Evolutionary conservation across 2,888 invertebrate species (phyloP).

Genomic region (Thera britannica): DNA sequence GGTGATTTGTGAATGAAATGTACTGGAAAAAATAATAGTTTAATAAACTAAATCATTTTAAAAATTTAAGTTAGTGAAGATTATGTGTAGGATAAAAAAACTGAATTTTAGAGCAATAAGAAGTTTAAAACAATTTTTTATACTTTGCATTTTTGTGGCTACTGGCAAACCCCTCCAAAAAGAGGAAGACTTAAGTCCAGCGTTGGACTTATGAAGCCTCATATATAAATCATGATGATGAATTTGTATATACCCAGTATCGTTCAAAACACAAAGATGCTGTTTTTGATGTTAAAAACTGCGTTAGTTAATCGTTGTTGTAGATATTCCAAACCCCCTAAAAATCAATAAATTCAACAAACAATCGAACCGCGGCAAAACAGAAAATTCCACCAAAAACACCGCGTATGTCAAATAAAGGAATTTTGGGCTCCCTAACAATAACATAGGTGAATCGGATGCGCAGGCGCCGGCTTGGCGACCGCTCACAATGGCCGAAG

Average conservation of each 20-base stretch:
- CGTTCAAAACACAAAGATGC: neutral
- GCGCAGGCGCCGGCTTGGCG: slow-evolving; percentile 78
- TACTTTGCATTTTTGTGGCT: no score
- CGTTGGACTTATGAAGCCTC: no score
- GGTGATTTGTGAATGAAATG: slow-evolving; percentile 54
- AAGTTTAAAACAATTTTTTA: no score
- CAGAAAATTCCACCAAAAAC: slow-evolving; percentile 64
- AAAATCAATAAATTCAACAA: slow-evolving; percentile 20
- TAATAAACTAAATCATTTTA: no score
- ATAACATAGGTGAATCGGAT: slow-evolving; percentile 74
- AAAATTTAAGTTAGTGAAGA: no score
- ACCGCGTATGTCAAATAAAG: slow-evolving; percentile 79
- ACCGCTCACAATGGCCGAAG: slow-evolving; percentile 56
- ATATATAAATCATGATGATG: no score
- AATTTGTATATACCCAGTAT: neutral
- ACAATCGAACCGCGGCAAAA: slow-evolving; percentile 58
- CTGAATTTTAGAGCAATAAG: no score
- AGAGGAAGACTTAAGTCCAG: no score
- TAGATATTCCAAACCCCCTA: neutral
- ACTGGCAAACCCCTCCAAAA: no score
- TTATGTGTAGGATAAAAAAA: no score
- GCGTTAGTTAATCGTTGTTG: slow-evolving; percentile 3
- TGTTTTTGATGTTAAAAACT: neutral
- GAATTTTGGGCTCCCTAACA: slow-evolving; percentile 72
- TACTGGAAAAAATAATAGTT: slow-evolving; percentile 41